Conservation (phyloP, 1,140 invertebrate species). For the Heliothis subflexa region DNA sequence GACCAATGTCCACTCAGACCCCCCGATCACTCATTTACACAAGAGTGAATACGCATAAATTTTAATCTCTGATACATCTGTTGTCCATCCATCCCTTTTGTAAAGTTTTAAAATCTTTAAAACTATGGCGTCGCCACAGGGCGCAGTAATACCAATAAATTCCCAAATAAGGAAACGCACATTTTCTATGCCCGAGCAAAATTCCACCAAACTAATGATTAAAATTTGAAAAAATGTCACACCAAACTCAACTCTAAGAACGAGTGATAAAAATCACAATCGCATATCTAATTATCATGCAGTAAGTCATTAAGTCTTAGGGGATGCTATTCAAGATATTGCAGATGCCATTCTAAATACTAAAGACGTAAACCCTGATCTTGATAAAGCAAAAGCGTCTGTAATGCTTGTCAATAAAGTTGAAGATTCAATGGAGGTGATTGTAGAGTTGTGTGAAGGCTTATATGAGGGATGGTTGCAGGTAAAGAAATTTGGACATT, state of each 20-base stretch:
- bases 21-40: constrained; percentile 4
- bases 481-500: constrained; percentile 85
- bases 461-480: constrained; percentile 64
- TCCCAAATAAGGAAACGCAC: constrained; percentile 78
- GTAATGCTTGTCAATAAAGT: constrained; percentile 50
- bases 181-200: constrained; percentile 79
- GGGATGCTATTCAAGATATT: constrained; percentile 83
- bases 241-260: constrained; percentile 58
- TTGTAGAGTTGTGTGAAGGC: constrained; percentile 42
- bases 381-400: constrained; percentile 47
- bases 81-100: constrained; percentile 63
- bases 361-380: constrained; percentile 59
- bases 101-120: constrained; percentile 71
- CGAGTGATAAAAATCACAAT: constrained; percentile 56
- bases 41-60: constrained; percentile 57
- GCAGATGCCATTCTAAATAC: constrained; percentile 50
- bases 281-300: constrained; percentile 59
- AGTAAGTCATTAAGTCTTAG: constrained; percentile 78
- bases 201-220: constrained; percentile 65
- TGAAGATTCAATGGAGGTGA: constrained; percentile 47
- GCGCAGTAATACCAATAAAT: constrained; percentile 80
- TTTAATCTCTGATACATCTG: constrained; percentile 65
- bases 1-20: constrained; percentile 9
- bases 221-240: constrained; percentile 34
- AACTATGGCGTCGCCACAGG: constrained; percentile 66